Conservation (phyloP, 2,797 vertebrate species). For the Craterocephalus amniculus region DNA sequence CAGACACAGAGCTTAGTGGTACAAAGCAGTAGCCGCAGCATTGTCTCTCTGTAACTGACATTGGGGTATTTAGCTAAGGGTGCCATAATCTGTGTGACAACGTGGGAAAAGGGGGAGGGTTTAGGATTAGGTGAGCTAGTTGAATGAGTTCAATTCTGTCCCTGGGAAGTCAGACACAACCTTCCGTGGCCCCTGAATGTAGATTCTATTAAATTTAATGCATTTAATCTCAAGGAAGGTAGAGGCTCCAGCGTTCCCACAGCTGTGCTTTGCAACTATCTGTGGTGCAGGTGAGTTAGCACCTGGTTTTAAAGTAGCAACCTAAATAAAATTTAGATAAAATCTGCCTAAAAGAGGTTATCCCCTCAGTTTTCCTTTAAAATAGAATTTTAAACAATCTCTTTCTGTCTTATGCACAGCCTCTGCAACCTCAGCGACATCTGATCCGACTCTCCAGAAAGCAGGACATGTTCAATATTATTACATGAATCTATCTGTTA, state of each 20-base stretch:
- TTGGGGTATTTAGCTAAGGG: constrained; percentile 31
- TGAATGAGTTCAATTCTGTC: constrained; percentile 51
- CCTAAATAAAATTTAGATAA: no score
- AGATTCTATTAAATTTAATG: constrained; percentile 24
- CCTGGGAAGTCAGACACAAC: constrained; percentile 34
- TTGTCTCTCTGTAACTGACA: constrained; percentile 24
- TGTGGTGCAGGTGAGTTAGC: background rate
- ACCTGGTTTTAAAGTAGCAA: background rate
- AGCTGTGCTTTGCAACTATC: constrained; percentile 6
- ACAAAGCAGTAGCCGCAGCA: constrained; percentile 17
- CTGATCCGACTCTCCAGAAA: constrained; percentile 20
- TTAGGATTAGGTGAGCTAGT: constrained; percentile 45
- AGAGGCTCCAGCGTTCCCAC: constrained; percentile 15
- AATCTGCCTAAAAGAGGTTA: background rate
- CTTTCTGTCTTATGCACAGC: constrained; percentile 7
- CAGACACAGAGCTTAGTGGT: constrained; percentile 24
- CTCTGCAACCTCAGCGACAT: constrained; percentile 1
- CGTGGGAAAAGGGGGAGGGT: constrained; percentile 39
- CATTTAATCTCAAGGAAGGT: constrained; percentile 25
- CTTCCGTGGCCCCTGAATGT: constrained; percentile 22
- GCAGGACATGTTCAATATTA: constrained; percentile 12
- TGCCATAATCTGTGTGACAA: constrained; percentile 36
- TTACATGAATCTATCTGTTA: constrained; percentile 12
- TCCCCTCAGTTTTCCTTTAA: background rate
- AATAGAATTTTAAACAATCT: background rate